Evolutionary conservation across 1,140 invertebrate species (phyloP).

Genomic region (Physella acuta): DNA sequence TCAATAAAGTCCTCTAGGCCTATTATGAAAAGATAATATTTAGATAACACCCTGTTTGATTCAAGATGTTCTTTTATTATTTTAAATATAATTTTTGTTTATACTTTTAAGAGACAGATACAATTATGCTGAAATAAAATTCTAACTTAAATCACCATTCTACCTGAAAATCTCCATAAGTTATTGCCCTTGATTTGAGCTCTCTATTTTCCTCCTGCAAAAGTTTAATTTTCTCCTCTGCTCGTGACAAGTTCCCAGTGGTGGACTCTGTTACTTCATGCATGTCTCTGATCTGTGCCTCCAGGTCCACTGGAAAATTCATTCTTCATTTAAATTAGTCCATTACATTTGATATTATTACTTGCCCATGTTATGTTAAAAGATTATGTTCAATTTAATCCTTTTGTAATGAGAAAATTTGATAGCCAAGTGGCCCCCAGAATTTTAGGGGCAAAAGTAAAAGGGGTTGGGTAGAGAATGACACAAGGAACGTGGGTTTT

Average conservation of each 20-base stretch:
- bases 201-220: conserved; percentile 37
- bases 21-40: too few species aligned
- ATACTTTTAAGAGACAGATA: not conserved
- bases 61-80: not conserved
- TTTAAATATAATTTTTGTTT: not conserved
- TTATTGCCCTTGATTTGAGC: conserved; percentile 20
- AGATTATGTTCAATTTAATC: too few species aligned
- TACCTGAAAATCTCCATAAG: conserved; percentile 29
- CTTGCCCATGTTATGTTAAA: too few species aligned
- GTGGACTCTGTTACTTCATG: conserved; percentile 45
- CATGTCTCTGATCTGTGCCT: conserved; percentile 43
- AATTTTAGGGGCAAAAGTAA: not conserved
- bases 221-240: conserved; percentile 35
- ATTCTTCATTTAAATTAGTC: too few species aligned
- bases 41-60: too few species aligned
- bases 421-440: not conserved
- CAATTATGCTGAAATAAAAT: not conserved
- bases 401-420: too few species aligned
- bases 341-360: too few species aligned
- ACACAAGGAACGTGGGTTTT: not conserved
- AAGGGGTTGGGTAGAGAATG: not conserved
- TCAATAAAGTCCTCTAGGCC: too few species aligned
- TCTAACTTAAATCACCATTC: conserved; percentile 13
- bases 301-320: conserved; percentile 37
- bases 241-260: conserved; percentile 25